Evolutionary conservation across 2,888 invertebrate species (phyloP).

Genomic region (Amaurobius ferox): DNA sequence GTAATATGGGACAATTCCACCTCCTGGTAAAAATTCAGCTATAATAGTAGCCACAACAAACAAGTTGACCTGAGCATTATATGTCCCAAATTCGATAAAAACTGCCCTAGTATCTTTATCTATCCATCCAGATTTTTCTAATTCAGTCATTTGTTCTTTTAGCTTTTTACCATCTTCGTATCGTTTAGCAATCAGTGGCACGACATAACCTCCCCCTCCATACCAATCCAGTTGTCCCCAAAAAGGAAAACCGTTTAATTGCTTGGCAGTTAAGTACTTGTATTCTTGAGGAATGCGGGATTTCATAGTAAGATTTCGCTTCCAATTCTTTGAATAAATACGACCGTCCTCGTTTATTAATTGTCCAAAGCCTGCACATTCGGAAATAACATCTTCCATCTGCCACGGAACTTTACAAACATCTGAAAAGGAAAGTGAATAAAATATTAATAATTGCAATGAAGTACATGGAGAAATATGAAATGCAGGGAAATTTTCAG

Average conservation of each 20-base stretch:
- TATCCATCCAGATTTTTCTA: slow-evolving; percentile 78
- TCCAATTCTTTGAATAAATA: slow-evolving; percentile 45
- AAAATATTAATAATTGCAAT: too few relatives aligned
- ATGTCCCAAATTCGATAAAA: slow-evolving; percentile 80
- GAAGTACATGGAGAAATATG: too few relatives aligned
- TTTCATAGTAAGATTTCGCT: slow-evolving; percentile 29
- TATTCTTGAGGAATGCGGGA: slow-evolving; percentile 63
- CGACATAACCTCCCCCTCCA: slow-evolving; percentile 79
- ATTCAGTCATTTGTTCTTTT: slow-evolving; percentile 53
- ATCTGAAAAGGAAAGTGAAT: slow-evolving; percentile 46
- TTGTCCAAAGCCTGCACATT: slow-evolving; percentile 60
- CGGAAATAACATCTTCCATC: slow-evolving; percentile 27
- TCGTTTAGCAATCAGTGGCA: slow-evolving; percentile 76
- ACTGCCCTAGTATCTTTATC: slow-evolving; percentile 79
- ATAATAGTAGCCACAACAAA: slow-evolving; percentile 74
- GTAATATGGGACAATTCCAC: slow-evolving; percentile 73
- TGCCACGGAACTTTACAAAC: slow-evolving; percentile 43
- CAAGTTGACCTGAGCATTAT: slow-evolving; percentile 77
- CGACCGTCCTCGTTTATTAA: slow-evolving; percentile 56
- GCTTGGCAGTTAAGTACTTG: slow-evolving; percentile 75
- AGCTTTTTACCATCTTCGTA: slow-evolving; percentile 56
- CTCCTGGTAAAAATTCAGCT: slow-evolving; percentile 75
- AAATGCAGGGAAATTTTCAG: too few relatives aligned
- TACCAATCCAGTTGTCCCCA: slow-evolving; percentile 78
- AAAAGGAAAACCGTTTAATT: slow-evolving; percentile 78